phyloP scores from a whole-genome alignment of 2,797 vertebrate genomes.

The Poeciliopsis paucimaculata region DNA sequence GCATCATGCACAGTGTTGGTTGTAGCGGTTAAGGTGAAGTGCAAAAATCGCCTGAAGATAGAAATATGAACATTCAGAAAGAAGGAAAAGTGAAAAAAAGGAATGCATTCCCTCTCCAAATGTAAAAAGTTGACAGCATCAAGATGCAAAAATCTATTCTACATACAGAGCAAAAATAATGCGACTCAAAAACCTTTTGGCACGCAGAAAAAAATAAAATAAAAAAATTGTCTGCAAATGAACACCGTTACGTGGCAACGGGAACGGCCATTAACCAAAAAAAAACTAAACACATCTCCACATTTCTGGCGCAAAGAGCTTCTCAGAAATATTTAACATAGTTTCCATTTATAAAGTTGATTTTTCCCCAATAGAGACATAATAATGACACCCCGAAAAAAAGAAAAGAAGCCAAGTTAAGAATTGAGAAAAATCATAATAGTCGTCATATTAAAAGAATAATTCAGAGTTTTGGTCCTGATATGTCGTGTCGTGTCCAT shows the following conservation, averaged over 20 bases:
- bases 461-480: constrained; percentile 61
- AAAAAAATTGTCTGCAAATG: constrained; percentile 21
- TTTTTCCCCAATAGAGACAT: constrained; percentile 8
- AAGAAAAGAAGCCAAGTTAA: constrained; percentile 14
- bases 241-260: constrained; percentile 60
- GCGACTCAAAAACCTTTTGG: constrained; percentile 60
- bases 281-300: constrained; percentile 28
- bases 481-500: constrained; percentile 34
- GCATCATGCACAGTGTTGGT: constrained; percentile 54
- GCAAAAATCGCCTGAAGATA: constrained; percentile 46
- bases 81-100: neutral
- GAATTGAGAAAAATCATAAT: constrained; percentile 38
- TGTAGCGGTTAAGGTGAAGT: constrained; percentile 45
- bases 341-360: constrained; percentile 17
- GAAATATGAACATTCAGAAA: constrained; percentile 23
- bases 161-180: neutral
- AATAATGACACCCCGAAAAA: constrained; percentile 11
- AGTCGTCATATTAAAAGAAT: constrained; percentile 40
- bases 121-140: constrained; percentile 9
- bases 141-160: neutral
- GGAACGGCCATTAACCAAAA: constrained; percentile 53
- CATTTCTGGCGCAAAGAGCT: constrained; percentile 20
- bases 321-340: constrained; percentile 4
- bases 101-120: constrained; percentile 5
- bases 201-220: constrained; percentile 41